These are phyloP conservation scores for Caenorhabditis afra DNA, from an alignment of 2,888 invertebrate genomes.

Conservation along the genomic window DNA sequence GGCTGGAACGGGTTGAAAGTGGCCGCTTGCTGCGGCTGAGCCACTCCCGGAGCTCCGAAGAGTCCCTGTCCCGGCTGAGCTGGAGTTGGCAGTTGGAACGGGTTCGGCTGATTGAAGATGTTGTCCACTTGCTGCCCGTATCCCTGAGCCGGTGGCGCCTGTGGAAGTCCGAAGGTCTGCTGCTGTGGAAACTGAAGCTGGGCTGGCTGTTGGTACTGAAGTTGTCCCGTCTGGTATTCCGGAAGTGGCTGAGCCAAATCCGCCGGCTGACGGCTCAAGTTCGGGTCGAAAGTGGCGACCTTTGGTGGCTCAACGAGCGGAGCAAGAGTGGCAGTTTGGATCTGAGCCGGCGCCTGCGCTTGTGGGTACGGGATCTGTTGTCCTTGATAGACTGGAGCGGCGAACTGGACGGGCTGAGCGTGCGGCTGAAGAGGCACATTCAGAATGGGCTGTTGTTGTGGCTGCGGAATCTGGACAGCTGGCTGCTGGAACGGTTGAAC, in stretches of 20 bases:
- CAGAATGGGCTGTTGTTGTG: slow-evolving; percentile 49
- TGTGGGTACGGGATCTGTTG: slow-evolving; percentile 56
- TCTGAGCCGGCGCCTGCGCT: slow-evolving; percentile 26
- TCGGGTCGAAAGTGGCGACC: slow-evolving; percentile 55
- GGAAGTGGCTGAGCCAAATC: slow-evolving; percentile 65
- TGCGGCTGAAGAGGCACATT: slow-evolving; percentile 56
- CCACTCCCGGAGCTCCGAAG: slow-evolving; percentile 40
- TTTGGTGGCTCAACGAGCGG: slow-evolving; percentile 66
- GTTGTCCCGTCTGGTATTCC: slow-evolving; percentile 60
- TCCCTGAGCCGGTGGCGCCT: slow-evolving; percentile 57
- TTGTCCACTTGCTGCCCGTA: slow-evolving; percentile 53
- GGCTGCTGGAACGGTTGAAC: slow-evolving; percentile 31
- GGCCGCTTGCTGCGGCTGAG: slow-evolving; percentile 44
- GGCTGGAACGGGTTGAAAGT: slow-evolving; percentile 78
- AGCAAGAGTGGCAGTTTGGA: slow-evolving; percentile 64
- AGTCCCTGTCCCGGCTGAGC: slow-evolving; percentile 38
- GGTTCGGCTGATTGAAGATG: slow-evolving; percentile 52
- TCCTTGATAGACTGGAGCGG: slow-evolving; percentile 54
- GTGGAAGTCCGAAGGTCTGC: slow-evolving; percentile 37
- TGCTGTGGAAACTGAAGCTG: slow-evolving; percentile 45
- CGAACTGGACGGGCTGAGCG: slow-evolving; percentile 55
- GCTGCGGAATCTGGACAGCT: slow-evolving; percentile 22
- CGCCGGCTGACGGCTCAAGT: slow-evolving; percentile 63
- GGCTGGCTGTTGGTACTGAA: slow-evolving; percentile 44
- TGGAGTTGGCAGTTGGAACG: slow-evolving; percentile 45